Base-by-base conservation (phyloP, 2,888 invertebrate genomes). In the Pemphredon lugubris region DNA sequence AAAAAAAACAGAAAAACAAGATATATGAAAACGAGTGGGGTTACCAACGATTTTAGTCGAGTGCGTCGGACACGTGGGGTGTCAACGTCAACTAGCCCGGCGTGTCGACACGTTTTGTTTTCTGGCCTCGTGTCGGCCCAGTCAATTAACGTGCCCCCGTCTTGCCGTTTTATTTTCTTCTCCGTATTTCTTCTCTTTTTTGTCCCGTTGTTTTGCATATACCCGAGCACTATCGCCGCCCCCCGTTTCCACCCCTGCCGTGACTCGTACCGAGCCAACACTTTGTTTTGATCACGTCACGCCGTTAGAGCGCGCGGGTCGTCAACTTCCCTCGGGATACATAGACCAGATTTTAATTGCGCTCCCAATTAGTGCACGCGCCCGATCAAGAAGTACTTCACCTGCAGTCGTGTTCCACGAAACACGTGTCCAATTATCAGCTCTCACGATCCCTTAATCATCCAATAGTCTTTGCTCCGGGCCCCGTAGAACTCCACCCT, bases 381-480 rank as follows among this genome's bases (percentile, higher is more conserved):
- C 80, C 81, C 84, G 85, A 88, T 88, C 85, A 84, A 88, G 86
- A 79, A 77, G 75, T 67, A 83, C 85, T 86, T 72, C 74, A 81
- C 68, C 77, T 76, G 75, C 76, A 75, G 73, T 58, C 45, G 26
- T 42, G 32, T 30, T 37, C 51, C 68, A 65, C 75, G 78, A 79
- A 84, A 86, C 88, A 88, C 88, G 88, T 87, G 88, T 86, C 87
- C 86, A 89, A 88, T 89, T 88, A 88, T 86, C 83, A 85, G 80
- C 82, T 53, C 61, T 30, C 67, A 55, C 66, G 37, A 67, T 61
- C 37, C 13, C 37, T 37, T 37, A 11, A 6, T 13, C 37, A 11
- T 6, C 3, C 11, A 37, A n/a, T 37, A 37, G 37, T 37, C 11
- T 13, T n/a, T 11, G 13, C n/a, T 37, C 37, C n/a, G 3, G n/a